These are phyloP conservation scores for Aurelia aurita complex sp. Pacific DNA, from an alignment of 30 jellyfish, hydroid and myxozoan genomes.

Conservation along the genomic window DNA sequence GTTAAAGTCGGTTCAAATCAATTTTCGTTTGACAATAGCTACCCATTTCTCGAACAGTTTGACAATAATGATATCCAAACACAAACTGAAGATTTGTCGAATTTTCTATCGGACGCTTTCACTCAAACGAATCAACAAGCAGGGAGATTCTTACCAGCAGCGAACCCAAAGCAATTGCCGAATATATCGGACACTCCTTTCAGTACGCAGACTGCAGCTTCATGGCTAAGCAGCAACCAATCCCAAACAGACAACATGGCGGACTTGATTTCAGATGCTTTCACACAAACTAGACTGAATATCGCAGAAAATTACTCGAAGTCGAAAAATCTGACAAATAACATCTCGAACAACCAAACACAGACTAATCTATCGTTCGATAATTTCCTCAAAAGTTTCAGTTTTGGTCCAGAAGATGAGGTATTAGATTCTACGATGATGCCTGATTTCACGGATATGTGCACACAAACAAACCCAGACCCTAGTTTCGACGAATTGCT, in stretches of 20 bases:
- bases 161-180: neutral
- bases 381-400: slow-evolving; percentile 33
- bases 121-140: slow-evolving; percentile 53
- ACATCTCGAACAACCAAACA: slow-evolving; percentile 56
- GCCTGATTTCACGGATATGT: slow-evolving; percentile 69
- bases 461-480: slow-evolving; percentile 72
- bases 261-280: slow-evolving; percentile 43
- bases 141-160: neutral
- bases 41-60: slow-evolving; percentile 21
- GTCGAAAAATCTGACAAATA: slow-evolving; percentile 9
- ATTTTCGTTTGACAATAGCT: slow-evolving; percentile 11
- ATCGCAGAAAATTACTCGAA: slow-evolving; percentile 23
- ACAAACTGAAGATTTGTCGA: slow-evolving; percentile 40
- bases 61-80: slow-evolving; percentile 41
- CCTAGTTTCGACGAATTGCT: slow-evolving; percentile 54
- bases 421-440: slow-evolving; percentile 38
- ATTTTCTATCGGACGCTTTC: slow-evolving; percentile 54
- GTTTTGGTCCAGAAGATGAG: slow-evolving; percentile 35
- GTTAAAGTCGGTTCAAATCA: slow-evolving; percentile 1
- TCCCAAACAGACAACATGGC: slow-evolving; percentile 26
- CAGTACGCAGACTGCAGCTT: neutral
- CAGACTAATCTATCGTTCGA: slow-evolving; percentile 64
- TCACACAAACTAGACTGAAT: slow-evolving; percentile 45
- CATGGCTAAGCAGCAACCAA: slow-evolving; percentile 38
- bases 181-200: neutral